Conservation (phyloP, 2,113 vertebrate species). For the Nicator chloris region DNA sequence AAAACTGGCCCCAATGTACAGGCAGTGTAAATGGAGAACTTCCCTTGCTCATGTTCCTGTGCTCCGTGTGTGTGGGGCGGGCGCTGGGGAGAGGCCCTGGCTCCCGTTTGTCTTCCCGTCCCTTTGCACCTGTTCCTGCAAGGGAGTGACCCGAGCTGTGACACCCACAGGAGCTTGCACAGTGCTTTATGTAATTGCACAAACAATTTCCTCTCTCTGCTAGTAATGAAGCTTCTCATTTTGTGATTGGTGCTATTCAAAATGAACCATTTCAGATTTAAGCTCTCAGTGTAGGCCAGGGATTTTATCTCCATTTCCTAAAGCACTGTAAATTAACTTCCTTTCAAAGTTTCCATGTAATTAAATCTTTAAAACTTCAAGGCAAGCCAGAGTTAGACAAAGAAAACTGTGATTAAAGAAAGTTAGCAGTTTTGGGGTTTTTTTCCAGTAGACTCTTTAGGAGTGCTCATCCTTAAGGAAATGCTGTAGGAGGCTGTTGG, state of each 20-base stretch:
- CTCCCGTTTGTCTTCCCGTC: fast-evolving
- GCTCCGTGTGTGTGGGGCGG: fast-evolving
- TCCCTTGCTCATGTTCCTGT: fast-evolving
- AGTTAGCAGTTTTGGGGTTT: neutral
- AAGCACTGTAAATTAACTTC: slow-evolving; percentile 45
- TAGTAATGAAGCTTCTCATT: slow-evolving; percentile 8
- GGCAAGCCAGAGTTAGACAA: neutral
- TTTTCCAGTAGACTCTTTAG: neutral
- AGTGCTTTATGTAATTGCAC: neutral
- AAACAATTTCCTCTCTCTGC: neutral
- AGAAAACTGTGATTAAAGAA: slow-evolving; percentile 1
- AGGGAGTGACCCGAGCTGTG: neutral
- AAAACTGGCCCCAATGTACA: neutral
- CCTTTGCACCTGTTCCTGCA: neutral
- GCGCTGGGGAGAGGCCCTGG: neutral
- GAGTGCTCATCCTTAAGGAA: neutral
- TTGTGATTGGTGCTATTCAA: slow-evolving; percentile 42
- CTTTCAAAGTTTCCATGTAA: slow-evolving; percentile 30
- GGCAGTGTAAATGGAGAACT: neutral
- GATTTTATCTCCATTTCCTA: slow-evolving; percentile 21
- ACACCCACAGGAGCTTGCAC: neutral
- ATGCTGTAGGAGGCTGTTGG: neutral
- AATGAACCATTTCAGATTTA: neutral
- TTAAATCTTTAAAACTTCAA: slow-evolving; percentile 33
- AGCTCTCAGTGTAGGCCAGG: neutral